A percentile compares a stretch with the other conserved stretches of the same genome.
Evolutionary conservation across 2,888 invertebrate species (phyloP).

Genomic region (Tupiocoris notatus): DNA sequence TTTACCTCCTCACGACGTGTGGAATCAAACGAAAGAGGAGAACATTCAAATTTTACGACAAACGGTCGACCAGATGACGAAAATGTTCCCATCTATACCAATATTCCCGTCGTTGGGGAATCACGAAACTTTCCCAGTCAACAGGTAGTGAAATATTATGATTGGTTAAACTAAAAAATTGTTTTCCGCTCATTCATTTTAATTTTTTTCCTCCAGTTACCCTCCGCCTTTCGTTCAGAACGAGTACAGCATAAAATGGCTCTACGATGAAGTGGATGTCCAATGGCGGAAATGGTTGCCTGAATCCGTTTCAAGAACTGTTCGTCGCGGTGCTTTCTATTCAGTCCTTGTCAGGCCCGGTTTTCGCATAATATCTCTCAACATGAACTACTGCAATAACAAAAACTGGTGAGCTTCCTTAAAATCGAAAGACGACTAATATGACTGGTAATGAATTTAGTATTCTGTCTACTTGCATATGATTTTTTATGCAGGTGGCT

Average conservation of each 20-base stretch:
- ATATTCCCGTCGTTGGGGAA: constrained; percentile 95
- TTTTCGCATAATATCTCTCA: constrained; percentile 88
- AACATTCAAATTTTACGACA: constrained; percentile 82
- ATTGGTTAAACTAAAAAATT: no score
- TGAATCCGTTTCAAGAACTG: constrained; percentile 79
- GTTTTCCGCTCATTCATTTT: neutral
- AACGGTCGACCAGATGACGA: constrained; percentile 79
- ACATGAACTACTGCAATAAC: constrained; percentile 95
- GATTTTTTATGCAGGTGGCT: constrained; percentile 67
- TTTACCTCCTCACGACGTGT: constrained; percentile 91
- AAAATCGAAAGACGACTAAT: neutral
- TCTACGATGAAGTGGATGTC: constrained; percentile 84
- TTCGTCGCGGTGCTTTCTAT: constrained; percentile 86
- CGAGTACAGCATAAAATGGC: constrained; percentile 83
- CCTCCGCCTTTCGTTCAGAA: constrained; percentile 83
- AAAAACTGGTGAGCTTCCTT: constrained; percentile 75
- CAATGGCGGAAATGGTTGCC: constrained; percentile 93
- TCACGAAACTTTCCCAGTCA: constrained; percentile 94
- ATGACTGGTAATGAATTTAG: neutral
- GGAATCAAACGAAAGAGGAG: constrained; percentile 88
- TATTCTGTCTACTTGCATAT: no score
- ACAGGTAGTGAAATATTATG: constrained; percentile 66
- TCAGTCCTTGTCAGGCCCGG: constrained; percentile 86
- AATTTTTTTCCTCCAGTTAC: constrained; percentile 62
- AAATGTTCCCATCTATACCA: constrained; percentile 85